These are phyloP conservation scores for Coendou prehensilis DNA, from an alignment of 2,797 vertebrate species.

Conservation along the genomic window DNA sequence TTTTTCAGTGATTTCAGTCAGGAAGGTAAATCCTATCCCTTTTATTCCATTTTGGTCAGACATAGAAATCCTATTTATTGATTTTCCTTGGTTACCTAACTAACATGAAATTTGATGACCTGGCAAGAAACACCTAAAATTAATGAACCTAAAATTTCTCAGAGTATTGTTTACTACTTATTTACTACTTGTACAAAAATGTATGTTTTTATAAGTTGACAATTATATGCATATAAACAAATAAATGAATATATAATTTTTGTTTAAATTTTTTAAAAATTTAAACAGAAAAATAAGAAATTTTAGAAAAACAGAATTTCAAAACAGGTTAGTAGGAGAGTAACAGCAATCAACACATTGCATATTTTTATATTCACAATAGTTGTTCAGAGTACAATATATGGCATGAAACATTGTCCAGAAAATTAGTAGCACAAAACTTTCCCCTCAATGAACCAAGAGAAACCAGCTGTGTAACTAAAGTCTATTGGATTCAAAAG, in stretches of 20 bases:
- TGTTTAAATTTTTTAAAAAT: not conserved
- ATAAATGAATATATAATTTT: not conserved
- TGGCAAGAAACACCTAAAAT: not conserved
- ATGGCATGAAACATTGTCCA: too few species aligned
- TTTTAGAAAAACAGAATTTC: too few species aligned
- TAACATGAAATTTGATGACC: not conserved
- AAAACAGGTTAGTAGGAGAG: too few species aligned
- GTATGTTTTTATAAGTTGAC: not conserved
- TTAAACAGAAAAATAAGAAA: not conserved
- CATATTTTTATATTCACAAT: too few species aligned
- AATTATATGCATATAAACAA: not conserved
- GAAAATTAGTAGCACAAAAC: too few species aligned
- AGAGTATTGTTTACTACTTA: not conserved
- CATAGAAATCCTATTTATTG: not conserved
- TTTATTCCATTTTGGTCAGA: not conserved
- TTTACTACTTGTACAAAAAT: not conserved
- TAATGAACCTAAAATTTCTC: not conserved
- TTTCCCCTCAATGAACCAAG: too few species aligned
- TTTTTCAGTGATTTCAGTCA: not conserved
- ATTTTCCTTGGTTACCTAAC: constrained; percentile 34
- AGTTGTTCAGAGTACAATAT: too few species aligned
- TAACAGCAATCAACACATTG: too few species aligned
- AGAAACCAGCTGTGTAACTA: not conserved
- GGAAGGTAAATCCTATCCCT: not conserved
- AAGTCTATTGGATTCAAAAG: not conserved